phyloP scores from a whole-genome alignment of 2,888 invertebrate species.

The Cancer borealis region DNA sequence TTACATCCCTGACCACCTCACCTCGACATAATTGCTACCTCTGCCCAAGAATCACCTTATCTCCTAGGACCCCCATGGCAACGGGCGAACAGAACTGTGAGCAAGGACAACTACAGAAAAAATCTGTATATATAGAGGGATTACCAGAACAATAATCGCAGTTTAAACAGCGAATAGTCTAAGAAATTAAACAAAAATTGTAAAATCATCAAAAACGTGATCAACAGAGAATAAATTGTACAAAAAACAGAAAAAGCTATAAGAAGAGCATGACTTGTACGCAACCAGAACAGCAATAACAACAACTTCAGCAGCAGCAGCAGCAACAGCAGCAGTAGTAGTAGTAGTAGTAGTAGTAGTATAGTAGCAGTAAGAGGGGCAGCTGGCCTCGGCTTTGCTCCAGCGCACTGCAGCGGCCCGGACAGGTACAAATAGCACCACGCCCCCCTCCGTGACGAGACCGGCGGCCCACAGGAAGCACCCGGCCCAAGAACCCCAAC shows the following conservation, averaged over 20 bases:
- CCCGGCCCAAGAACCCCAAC: slow-evolving; percentile 9
- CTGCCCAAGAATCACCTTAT: background rate
- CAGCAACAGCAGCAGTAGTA: slow-evolving; percentile 9
- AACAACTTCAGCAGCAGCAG: background rate
- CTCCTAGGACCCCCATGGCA: background rate
- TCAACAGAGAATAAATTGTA: background rate
- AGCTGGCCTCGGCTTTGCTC: slow-evolving; percentile 50
- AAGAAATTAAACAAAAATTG: background rate
- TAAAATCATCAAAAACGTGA: background rate
- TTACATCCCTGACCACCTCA: background rate
- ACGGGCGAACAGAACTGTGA: background rate
- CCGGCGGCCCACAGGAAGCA: slow-evolving; percentile 67
- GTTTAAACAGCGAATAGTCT: background rate
- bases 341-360: slow-evolving; percentile 7
- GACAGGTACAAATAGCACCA: slow-evolving; percentile 73
- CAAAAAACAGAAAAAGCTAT: background rate
- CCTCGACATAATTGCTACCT: background rate
- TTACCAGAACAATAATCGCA: background rate
- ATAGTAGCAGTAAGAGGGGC: slow-evolving; percentile 47
- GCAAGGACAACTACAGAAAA: slow-evolving; percentile 37
- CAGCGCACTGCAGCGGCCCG: slow-evolving; percentile 66
- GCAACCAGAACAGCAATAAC: background rate
- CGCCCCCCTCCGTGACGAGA: slow-evolving; percentile 73
- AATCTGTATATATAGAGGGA: background rate
- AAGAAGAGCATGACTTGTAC: background rate